phyloP scores from a whole-genome alignment of 1,140 invertebrate genomes.

The Drosophila dunni region DNA sequence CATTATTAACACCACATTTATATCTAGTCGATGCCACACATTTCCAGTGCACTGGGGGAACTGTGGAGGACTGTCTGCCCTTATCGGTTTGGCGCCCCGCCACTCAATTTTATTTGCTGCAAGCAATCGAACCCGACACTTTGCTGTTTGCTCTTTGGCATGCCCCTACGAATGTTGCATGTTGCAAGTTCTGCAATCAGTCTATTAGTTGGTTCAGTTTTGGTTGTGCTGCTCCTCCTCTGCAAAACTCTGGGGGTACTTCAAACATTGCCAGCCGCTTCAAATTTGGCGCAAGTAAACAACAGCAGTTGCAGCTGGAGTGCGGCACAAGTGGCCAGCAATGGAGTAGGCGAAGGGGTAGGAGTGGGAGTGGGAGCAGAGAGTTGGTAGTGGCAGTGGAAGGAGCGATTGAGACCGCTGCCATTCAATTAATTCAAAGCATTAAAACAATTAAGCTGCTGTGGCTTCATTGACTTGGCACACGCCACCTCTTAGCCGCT shows the following conservation, averaged over 20 bases:
- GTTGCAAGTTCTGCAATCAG: slow-evolving; percentile 65
- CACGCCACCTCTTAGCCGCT: slow-evolving; percentile 36
- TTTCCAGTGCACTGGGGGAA: neutral
- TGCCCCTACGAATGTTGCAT: neutral
- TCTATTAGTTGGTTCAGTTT: slow-evolving; percentile 64
- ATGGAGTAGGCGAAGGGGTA: neutral
- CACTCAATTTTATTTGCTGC: slow-evolving; percentile 75
- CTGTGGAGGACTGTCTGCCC: slow-evolving; percentile 22
- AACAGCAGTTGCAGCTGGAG: slow-evolving; percentile 51
- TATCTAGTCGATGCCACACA: neutral
- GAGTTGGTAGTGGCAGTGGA: neutral
- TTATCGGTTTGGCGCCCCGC: slow-evolving; percentile 64
- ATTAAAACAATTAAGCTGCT: slow-evolving; percentile 80
- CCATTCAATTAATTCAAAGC: slow-evolving; percentile 80
- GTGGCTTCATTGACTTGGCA: slow-evolving; percentile 73
- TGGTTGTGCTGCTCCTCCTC: neutral
- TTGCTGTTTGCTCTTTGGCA: slow-evolving; percentile 12
- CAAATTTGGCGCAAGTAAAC: slow-evolving; percentile 75
- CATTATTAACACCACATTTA: slow-evolving; percentile 50
- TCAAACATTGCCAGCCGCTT: slow-evolving; percentile 45
- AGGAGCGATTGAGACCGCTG: slow-evolving; percentile 6
- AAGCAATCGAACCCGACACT: slow-evolving; percentile 68
- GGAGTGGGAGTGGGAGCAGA: slow-evolving; percentile 5
- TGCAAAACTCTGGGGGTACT: slow-evolving; percentile 19
- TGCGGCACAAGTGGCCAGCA: neutral